These are phyloP conservation scores for Oscheius onirici DNA, from an alignment of 2,888 invertebrate species.

Conservation along the genomic window DNA sequence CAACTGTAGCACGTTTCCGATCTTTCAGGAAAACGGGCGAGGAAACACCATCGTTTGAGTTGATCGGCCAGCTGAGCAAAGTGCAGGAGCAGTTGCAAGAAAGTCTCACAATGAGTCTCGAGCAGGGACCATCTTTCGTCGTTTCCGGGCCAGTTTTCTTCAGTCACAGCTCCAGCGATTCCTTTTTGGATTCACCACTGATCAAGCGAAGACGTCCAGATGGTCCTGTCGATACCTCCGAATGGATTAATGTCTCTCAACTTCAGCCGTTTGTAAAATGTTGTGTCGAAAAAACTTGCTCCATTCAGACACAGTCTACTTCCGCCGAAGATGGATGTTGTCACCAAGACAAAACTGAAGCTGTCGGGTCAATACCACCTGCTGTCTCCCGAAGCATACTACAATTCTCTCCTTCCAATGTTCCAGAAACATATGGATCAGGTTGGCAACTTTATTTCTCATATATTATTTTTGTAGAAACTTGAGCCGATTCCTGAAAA, in stretches of 20 bases:
- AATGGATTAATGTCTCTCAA: slow-evolving; percentile 2
- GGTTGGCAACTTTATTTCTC: not conserved
- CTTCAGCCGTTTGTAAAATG: not conserved
- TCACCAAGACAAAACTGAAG: not conserved
- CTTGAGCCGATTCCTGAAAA: not conserved
- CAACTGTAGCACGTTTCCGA: too few species aligned
- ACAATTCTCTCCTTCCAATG: not conserved
- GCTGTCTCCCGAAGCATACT: not conserved
- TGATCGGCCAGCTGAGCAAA: too few species aligned
- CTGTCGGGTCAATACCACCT: not conserved
- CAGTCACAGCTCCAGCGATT: too few species aligned
- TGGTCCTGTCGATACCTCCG: not conserved
- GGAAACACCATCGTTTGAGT: too few species aligned
- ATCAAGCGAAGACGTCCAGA: not conserved
- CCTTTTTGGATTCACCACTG: not conserved
- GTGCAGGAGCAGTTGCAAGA: too few species aligned
- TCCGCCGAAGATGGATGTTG: not conserved
- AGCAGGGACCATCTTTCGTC: not conserved
- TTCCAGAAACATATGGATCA: not conserved
- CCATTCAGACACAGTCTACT: slow-evolving; percentile 12
- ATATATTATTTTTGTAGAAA: not conserved
- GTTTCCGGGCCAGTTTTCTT: too few species aligned
- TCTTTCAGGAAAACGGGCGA: too few species aligned
- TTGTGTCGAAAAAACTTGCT: not conserved
- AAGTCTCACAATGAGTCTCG: not conserved